Evolutionary conservation across 2,113 vertebrate genomes (phyloP).

Genomic region (Ophiodon elongatus): DNA sequence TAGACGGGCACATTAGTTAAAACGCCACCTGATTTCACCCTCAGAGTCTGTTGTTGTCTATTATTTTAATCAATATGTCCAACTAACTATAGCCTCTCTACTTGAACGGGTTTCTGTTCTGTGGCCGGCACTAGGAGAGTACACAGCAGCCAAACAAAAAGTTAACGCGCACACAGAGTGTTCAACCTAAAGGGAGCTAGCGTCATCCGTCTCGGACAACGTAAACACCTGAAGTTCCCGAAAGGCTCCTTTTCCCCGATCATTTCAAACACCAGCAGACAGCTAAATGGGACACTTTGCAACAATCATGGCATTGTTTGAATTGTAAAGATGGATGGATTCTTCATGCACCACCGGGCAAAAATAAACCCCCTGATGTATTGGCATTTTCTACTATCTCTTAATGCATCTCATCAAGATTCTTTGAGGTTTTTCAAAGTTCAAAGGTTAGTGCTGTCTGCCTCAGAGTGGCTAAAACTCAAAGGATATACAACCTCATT

Average conservation of each 20-base stretch:
- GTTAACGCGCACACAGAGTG: constrained; percentile 1
- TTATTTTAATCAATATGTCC: not conserved
- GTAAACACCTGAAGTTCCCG: constrained; percentile 59
- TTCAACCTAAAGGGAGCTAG: constrained; percentile 6
- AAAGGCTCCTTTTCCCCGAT: constrained; percentile 33
- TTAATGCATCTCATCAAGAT: not conserved
- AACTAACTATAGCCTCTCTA: not conserved
- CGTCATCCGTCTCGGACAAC: constrained; percentile 46
- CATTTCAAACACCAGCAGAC: constrained; percentile 59
- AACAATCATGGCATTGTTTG: constrained; percentile 57
- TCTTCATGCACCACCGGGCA: not conserved
- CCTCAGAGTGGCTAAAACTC: constrained; percentile 14
- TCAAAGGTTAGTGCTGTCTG: constrained; percentile 40
- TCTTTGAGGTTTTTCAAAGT: not conserved
- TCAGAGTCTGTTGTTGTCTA: not conserved
- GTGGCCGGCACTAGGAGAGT: not conserved
- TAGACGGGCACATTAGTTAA: not conserved
- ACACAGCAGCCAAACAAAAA: constrained; percentile 29
- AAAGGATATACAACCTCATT: constrained; percentile 44
- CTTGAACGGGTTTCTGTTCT: not conserved
- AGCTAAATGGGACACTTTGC: constrained; percentile 61
- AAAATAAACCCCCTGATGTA: constrained; percentile 7
- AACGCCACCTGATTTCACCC: not conserved
- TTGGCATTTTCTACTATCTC: not conserved
- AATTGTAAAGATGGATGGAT: constrained; percentile 56